Conservation (phyloP, 2,888 invertebrate genomes). For the Scaptomyza parva region DNA sequence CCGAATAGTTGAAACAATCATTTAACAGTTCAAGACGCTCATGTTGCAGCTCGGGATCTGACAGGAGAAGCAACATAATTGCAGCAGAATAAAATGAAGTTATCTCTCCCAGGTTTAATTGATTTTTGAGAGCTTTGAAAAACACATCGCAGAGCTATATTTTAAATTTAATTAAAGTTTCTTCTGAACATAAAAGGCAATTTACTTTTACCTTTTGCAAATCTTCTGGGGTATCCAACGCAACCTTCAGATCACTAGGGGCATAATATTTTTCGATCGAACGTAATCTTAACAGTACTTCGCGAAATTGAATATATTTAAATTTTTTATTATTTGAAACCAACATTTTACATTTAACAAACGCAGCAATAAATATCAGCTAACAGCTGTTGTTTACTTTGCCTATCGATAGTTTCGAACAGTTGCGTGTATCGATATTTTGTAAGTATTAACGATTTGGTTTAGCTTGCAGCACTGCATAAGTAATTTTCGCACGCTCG, state of each 20-base stretch:
- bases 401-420: constrained; percentile 7
- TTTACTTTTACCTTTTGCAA: constrained; percentile 29
- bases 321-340: constrained; percentile 35
- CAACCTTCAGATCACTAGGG: neutral
- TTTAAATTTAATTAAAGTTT: neutral
- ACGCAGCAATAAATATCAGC: neutral
- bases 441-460: neutral
- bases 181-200: neutral
- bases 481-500: constrained; percentile 48
- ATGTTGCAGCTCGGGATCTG: constrained; percentile 12
- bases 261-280: constrained; percentile 29
- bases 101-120: constrained; percentile 54
- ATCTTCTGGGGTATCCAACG: constrained; percentile 6
- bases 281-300: constrained; percentile 29
- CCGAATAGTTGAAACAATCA: constrained; percentile 60
- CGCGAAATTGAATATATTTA: constrained; percentile 32
- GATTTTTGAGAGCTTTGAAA: constrained; percentile 21
- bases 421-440: neutral
- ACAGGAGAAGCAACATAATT: constrained; percentile 39
- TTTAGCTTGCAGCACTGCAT: constrained; percentile 31
- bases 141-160: constrained; percentile 40
- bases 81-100: constrained; percentile 47
- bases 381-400: constrained; percentile 6
- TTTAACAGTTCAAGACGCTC: constrained; percentile 52
- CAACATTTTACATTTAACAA: constrained; percentile 15